Percentiles rank a stretch among this genome's conserved stretches.
Evolutionary conservation across 2,888 invertebrate genomes (phyloP).

Genomic region (Dichetophora obliterata): DNA sequence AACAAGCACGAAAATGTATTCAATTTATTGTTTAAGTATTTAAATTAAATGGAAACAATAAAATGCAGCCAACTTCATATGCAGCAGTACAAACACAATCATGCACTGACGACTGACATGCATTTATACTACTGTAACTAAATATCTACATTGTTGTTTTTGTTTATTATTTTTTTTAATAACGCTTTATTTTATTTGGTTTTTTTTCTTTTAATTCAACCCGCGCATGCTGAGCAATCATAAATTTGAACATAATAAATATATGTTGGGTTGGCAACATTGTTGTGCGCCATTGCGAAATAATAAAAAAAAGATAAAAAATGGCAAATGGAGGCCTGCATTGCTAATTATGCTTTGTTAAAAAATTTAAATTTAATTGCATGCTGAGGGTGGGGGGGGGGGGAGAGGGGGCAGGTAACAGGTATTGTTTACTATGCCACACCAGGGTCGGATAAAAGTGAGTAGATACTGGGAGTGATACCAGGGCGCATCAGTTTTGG

Average conservation of each 20-base stretch:
- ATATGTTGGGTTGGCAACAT: conserved; percentile 12
- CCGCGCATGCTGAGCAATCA: conserved; percentile 26
- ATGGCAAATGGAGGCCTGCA: conserved; percentile 3
- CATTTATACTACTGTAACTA: background rate
- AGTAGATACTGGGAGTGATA: no score
- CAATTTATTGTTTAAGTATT: conserved; percentile 47
- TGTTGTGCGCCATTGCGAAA: conserved; percentile 13
- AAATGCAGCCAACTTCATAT: background rate
- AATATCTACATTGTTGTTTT: background rate
- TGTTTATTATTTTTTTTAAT: conserved; percentile 7
- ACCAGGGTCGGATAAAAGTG: background rate
- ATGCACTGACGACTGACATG: background rate
- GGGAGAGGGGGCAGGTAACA: background rate
- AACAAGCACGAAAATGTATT: conserved; percentile 33
- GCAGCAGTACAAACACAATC: background rate
- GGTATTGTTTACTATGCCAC: background rate
- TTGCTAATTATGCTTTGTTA: conserved; percentile 9
- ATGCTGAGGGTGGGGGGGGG: background rate
- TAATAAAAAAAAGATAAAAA: background rate
- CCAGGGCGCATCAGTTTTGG: background rate
- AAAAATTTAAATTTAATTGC: conserved; percentile 38
- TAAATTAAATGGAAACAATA: conserved; percentile 40
- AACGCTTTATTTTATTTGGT: background rate
- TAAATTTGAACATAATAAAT: conserved; percentile 20
- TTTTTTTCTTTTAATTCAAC: background rate